phyloP scores from a whole-genome alignment of 2,797 vertebrate genomes.

The Acrossocheilus fasciatus region DNA sequence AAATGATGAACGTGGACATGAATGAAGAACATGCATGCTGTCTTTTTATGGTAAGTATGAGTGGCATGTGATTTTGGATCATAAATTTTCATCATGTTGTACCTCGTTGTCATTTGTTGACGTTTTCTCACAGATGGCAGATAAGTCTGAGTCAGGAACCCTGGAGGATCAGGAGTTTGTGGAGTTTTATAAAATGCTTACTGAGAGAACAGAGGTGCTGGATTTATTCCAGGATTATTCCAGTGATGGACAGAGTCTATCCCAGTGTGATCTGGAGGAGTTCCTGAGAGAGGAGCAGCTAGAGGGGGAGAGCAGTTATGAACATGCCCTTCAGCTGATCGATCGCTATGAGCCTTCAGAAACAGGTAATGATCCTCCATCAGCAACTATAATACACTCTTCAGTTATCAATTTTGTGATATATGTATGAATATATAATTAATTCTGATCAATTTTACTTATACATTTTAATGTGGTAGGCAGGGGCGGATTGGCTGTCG shows the following conservation, averaged over 20 bases:
- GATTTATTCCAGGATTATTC: constrained; percentile 91
- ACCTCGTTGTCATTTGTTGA: background rate
- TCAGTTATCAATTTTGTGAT: background rate
- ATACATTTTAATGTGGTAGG: background rate
- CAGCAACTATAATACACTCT: background rate
- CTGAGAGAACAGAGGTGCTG: constrained; percentile 87
- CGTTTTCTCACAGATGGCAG: constrained; percentile 81
- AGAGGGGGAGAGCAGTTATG: constrained; percentile 76
- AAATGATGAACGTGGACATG: constrained; percentile 97
- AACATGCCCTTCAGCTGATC: constrained; percentile 86
- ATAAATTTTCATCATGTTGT: background rate
- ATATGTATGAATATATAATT: background rate
- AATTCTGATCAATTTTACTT: background rate
- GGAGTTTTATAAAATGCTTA: constrained; percentile 93
- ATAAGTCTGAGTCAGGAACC: constrained; percentile 83
- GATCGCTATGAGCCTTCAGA: constrained; percentile 88
- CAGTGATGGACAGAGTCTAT: constrained; percentile 86
- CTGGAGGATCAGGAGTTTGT: constrained; percentile 93
- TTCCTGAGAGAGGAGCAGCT: constrained; percentile 88
- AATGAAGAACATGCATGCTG: constrained; percentile 85
- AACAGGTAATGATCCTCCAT: constrained; percentile 75
- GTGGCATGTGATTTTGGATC: background rate
- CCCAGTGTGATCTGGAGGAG: constrained; percentile 87
- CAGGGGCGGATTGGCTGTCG: too few relatives aligned
- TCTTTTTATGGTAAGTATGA: constrained; percentile 86